Conservation (phyloP, 2,797 vertebrate species). For the Agapornis canus region DNA sequence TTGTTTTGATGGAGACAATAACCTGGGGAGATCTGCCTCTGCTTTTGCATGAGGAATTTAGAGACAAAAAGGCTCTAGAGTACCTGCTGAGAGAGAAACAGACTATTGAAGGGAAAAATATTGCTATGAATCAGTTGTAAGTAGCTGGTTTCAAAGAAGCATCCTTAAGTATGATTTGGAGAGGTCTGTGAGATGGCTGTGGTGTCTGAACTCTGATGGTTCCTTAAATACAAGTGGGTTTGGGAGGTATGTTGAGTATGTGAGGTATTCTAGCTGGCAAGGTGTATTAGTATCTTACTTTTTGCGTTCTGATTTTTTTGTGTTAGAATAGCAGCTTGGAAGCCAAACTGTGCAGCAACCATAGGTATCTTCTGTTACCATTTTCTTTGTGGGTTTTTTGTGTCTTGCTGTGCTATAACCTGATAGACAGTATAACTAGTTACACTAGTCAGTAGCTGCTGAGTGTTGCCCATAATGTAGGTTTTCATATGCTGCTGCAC, state of each 20-base stretch:
- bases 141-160: not conserved
- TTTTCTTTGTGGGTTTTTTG: not conserved
- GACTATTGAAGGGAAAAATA: no score
- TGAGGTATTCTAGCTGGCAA: not conserved
- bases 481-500: not conserved
- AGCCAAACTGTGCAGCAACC: not conserved
- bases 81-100: fast-evolving
- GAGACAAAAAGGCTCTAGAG: not conserved
- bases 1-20: not conserved
- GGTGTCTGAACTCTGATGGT: fast-evolving
- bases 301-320: not conserved
- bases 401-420: not conserved
- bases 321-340: not conserved
- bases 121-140: not conserved
- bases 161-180: not conserved
- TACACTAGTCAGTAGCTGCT: not conserved
- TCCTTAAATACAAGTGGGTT: not conserved
- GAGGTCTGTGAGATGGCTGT: not conserved
- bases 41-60: no score
- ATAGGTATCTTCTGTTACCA: fast-evolving
- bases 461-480: not conserved
- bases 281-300: not conserved
- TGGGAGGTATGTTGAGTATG: fast-evolving
- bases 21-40: not conserved
- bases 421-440: not conserved